These are phyloP conservation scores for Patella vulgata DNA, from an alignment of 1,140 invertebrate species.

Conservation along the genomic window DNA sequence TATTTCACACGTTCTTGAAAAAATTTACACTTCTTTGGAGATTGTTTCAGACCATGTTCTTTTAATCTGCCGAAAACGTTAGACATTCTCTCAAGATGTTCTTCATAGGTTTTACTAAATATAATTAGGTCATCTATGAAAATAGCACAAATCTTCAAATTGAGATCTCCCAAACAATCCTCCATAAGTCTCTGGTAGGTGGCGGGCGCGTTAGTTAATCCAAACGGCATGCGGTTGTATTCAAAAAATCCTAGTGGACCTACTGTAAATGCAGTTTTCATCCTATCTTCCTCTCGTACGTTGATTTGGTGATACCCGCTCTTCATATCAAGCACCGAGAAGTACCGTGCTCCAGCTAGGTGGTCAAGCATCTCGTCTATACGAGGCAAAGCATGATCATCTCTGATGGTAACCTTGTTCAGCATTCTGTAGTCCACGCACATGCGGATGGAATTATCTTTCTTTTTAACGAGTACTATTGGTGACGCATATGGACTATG, in stretches of 20 bases:
- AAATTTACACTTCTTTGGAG: slow-evolving; percentile 57
- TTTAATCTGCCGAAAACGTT: slow-evolving; percentile 21
- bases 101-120: slow-evolving; percentile 22
- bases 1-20: slow-evolving; percentile 43
- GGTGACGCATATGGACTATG: slow-evolving; percentile 21
- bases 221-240: slow-evolving; percentile 35
- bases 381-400: slow-evolving; percentile 69
- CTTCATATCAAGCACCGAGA: slow-evolving; percentile 64
- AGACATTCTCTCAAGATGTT: slow-evolving; percentile 20
- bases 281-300: slow-evolving; percentile 47
- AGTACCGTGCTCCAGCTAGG: slow-evolving; percentile 61
- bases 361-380: slow-evolving; percentile 67
- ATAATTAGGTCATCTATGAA: slow-evolving; percentile 35
- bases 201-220: slow-evolving; percentile 26
- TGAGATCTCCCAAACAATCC: slow-evolving; percentile 19
- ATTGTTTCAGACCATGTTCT: slow-evolving; percentile 20
- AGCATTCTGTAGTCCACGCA: slow-evolving; percentile 68
- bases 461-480: slow-evolving; percentile 28
- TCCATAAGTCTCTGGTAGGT: too few relatives aligned
- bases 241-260: slow-evolving; percentile 20
- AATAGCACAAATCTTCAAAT: slow-evolving; percentile 13
- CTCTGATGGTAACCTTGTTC: slow-evolving; percentile 64
- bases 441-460: slow-evolving; percentile 41
- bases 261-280: slow-evolving; percentile 53
- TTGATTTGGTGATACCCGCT: slow-evolving; percentile 52